phyloP scores from a whole-genome alignment of 1,140 invertebrate genomes.

The Mya arenaria region DNA sequence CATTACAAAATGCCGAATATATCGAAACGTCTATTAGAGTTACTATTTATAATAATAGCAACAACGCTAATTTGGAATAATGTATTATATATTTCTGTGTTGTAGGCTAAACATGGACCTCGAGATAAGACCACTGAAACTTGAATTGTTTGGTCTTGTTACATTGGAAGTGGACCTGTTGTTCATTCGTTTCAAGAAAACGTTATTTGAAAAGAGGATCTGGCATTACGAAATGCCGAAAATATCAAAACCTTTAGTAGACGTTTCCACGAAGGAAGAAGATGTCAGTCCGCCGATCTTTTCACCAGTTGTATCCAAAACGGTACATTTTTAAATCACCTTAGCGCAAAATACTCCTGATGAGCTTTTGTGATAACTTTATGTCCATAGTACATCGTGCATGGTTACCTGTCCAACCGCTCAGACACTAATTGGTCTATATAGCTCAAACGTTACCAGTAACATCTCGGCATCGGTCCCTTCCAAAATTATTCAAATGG shows the following conservation, averaged over 20 bases:
- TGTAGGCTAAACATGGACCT: constrained; percentile 68
- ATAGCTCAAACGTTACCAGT: no score
- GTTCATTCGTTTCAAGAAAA: constrained; percentile 56
- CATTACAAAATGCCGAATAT: constrained; percentile 64
- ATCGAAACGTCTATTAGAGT: constrained; percentile 63
- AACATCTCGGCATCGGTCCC: no score
- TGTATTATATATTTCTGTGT: constrained; percentile 10
- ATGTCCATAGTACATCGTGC: no score
- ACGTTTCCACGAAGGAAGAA: constrained; percentile 60
- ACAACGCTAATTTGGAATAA: no score
- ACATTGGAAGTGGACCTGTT: constrained; percentile 61
- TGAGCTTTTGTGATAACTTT: no score
- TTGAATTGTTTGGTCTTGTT: constrained; percentile 60
- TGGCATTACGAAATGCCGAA: constrained; percentile 64
- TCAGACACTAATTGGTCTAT: no score
- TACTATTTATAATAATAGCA: no score
- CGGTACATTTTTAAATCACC: no score
- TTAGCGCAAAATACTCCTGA: no score
- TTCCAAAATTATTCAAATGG: no score
- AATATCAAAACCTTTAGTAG: constrained; percentile 65
- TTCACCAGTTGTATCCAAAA: no score
- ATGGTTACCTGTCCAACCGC: no score
- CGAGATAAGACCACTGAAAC: constrained; percentile 58
- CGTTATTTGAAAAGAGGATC: constrained; percentile 59
- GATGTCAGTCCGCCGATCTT: constrained; percentile 67